phyloP scores from a whole-genome alignment of 2,888 invertebrate genomes.

The Noctua janthina region DNA sequence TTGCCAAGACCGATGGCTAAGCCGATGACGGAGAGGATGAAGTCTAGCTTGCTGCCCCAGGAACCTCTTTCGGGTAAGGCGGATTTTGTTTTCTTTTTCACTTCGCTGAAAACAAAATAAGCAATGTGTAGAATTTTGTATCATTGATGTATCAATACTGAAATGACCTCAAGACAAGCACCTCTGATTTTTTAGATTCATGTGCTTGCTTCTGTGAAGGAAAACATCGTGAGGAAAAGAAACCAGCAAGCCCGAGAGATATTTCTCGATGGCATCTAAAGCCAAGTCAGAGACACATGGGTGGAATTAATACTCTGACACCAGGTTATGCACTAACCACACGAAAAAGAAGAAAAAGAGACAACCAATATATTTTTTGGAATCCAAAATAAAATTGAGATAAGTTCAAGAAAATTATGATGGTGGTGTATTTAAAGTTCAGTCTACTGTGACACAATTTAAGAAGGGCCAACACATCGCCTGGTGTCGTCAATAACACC shows the following conservation, averaged over 20 bases:
- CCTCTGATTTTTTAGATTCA: too few species aligned
- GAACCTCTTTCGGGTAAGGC: constrained; percentile 95
- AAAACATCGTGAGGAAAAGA: too few species aligned
- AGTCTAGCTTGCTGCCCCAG: constrained; percentile 97
- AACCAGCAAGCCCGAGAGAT: too few species aligned
- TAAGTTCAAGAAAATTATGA: background rate
- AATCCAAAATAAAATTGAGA: too few species aligned
- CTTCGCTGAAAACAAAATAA: constrained; percentile 75
- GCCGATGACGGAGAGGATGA: constrained; percentile 97
- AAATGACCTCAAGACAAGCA: background rate
- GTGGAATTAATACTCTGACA: too few species aligned
- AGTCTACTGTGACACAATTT: background rate
- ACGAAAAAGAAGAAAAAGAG: too few species aligned
- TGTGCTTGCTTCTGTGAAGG: too few species aligned
- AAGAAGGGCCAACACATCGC: background rate
- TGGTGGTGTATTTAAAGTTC: background rate
- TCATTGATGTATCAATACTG: background rate
- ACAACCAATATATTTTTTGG: too few species aligned
- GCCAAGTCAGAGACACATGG: too few species aligned
- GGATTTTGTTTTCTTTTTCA: constrained; percentile 78
- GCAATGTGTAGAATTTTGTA: background rate
- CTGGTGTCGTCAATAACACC: background rate
- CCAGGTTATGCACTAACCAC: too few species aligned
- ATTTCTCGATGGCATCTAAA: too few species aligned
- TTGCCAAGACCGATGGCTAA: constrained; percentile 98